phyloP scores from a whole-genome alignment of 2,797 vertebrate species.

The Esox masquinongy region DNA sequence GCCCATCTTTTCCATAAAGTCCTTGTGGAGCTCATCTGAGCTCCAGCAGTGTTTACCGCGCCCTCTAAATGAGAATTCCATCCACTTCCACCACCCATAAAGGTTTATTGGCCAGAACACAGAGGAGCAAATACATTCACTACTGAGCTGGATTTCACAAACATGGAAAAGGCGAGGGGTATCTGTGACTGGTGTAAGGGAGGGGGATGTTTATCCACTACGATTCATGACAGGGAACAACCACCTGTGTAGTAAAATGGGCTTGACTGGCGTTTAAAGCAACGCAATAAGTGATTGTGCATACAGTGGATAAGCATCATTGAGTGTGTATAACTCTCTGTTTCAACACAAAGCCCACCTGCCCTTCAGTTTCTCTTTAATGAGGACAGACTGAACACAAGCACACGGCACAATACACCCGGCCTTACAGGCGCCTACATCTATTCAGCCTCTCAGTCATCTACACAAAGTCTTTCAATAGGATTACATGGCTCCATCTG shows the following conservation, averaged over 20 bases:
- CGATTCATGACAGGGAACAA: constrained; percentile 26
- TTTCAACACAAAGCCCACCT: constrained; percentile 70
- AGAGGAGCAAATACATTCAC: constrained; percentile 53
- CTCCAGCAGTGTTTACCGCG: constrained; percentile 20
- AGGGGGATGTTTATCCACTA: constrained; percentile 1
- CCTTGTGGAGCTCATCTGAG: constrained; percentile 25
- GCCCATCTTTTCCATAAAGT: constrained; percentile 21
- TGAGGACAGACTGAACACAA: constrained; percentile 72
- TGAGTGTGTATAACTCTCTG: constrained; percentile 50
- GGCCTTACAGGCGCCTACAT: constrained; percentile 46
- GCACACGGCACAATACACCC: constrained; percentile 43
- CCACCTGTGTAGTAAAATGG: constrained; percentile 50
- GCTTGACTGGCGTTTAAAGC: constrained; percentile 27
- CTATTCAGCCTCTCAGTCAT: constrained; percentile 63
- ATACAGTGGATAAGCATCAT: constrained; percentile 62
- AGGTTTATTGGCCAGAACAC: constrained; percentile 55
- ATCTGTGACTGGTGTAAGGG: neutral
- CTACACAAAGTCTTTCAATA: constrained; percentile 38
- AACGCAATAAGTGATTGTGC: constrained; percentile 43
- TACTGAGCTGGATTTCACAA: constrained; percentile 61
- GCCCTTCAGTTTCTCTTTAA: constrained; percentile 65
- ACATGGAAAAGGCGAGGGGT: constrained; percentile 13
- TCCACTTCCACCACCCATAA: constrained; percentile 49
- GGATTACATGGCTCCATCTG: constrained; percentile 52
- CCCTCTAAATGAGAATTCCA: constrained; percentile 24